A percentile compares a stretch with the other conserved stretches of the same genome.
phyloP scores from a whole-genome alignment of 2,888 invertebrate genomes.

The Arge pagana region DNA sequence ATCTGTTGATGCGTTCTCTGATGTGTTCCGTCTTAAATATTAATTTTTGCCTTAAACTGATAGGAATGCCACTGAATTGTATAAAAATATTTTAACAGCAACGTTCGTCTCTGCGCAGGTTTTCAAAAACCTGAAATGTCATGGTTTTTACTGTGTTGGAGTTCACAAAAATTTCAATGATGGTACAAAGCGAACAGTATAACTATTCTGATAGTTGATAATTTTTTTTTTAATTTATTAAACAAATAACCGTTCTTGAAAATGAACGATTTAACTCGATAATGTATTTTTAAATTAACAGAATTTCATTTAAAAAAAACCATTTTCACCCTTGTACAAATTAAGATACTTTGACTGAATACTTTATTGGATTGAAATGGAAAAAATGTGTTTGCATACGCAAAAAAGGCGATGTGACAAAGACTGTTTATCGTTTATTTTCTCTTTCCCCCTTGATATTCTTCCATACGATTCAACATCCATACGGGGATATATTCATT shows the following conservation, averaged over 20 bases:
- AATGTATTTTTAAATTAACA: slow-evolving; percentile 7
- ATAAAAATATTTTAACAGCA: too few species aligned
- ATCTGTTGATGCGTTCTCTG: too few species aligned
- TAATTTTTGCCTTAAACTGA: too few species aligned
- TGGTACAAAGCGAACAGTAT: slow-evolving; percentile 16
- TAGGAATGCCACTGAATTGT: too few species aligned
- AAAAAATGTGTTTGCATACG: slow-evolving; percentile 2
- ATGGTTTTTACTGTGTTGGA: slow-evolving; percentile 8
- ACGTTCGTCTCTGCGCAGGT: too few species aligned
- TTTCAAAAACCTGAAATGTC: too few species aligned
- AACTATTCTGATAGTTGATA: slow-evolving; percentile 4
- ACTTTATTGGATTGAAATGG: too few species aligned
- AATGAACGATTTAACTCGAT: slow-evolving; percentile 6
- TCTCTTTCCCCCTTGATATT: neutral
- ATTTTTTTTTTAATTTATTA: slow-evolving; percentile 7
- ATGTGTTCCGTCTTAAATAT: too few species aligned
- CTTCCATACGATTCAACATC: slow-evolving; percentile 1
- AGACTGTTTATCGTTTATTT: neutral
- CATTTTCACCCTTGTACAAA: slow-evolving; percentile 12
- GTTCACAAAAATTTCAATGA: slow-evolving; percentile 9
- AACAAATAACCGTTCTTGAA: neutral
- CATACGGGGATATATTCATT: neutral
- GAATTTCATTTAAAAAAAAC: slow-evolving; percentile 1
- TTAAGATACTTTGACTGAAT: slow-evolving; percentile 21
- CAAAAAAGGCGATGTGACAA: slow-evolving; percentile 11